Conservation (phyloP, 2,888 invertebrate species). For the Scaptomyza caliginosa region DNA sequence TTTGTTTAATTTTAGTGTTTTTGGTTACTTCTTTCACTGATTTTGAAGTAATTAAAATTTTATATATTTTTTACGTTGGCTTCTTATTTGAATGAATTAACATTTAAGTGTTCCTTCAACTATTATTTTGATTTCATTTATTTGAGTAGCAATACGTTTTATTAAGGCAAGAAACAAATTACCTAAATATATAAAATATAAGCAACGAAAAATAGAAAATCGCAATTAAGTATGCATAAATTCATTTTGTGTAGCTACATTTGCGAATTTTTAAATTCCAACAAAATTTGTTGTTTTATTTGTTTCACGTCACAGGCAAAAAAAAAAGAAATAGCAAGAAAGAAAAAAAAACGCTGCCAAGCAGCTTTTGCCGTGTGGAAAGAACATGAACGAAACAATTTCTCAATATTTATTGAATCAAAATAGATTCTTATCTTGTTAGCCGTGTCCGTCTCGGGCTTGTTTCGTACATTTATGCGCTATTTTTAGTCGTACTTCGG, state of each 20-base stretch:
- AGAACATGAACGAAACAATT: constrained; percentile 43
- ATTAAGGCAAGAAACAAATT: no score
- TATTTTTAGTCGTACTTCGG: constrained; percentile 64
- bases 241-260: not conserved
- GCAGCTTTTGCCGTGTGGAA: constrained; percentile 11
- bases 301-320: constrained; percentile 14
- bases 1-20: no score
- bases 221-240: not conserved
- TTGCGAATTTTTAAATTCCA: not conserved
- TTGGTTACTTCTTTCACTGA: no score
- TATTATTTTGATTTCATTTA: no score
- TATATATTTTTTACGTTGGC: no score
- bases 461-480: constrained; percentile 53
- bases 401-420: constrained; percentile 73
- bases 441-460: constrained; percentile 47
- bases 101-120: no score
- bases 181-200: not conserved
- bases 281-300: not conserved
- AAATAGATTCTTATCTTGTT: constrained; percentile 72
- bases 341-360: not conserved
- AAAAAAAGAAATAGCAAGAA: no score
- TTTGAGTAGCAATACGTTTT: no score
- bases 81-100: no score
- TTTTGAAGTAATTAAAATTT: no score
- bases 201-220: not conserved